Evolutionary conservation across 2,113 vertebrate species (phyloP), one percentile per base, ranked within the genome.

Genomic region (Megalops atlanticus): DNA sequence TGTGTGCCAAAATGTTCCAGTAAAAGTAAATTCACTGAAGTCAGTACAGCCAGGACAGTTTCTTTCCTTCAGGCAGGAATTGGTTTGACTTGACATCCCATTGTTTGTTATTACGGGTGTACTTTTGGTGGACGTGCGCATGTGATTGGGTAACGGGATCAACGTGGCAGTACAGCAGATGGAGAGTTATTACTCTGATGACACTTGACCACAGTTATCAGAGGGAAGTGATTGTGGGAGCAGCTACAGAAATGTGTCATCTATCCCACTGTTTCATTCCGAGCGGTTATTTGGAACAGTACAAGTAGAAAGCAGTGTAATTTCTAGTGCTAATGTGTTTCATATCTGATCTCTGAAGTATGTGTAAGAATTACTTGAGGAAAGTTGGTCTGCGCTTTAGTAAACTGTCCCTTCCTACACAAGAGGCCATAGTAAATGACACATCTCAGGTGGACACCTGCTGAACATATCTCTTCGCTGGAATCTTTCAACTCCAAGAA

Each of bases 161-260:
- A 40, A 16, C 27, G 31, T 49, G 45, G 74, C 74, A 52, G 58
- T 36, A 15, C 35, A 58, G 76, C 70, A 70, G 31, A 84, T 38
- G 77, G 72, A 74, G 70, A 79, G 74, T 80, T 87, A 81, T 90
- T 87, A 85, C 39, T 82, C 80, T 88, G 77, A 87, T 85, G 80
- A 80, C 18, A n/a, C 64, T 75, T 86, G 80, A 84, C 84, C 84
- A 68, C 69, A 47, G 52, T 43, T 74, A 78, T 74, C 68, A 77
- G 0, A 80, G 82, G 41, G 41, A 47, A 24, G 24, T 33, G 80
- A 74, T 52, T 74, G 41, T 74, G 76, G 74, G 24, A 71, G 80
- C 52, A 80, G 70, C 68, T 68, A 79, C 71, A 54, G 73, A 41
- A 52, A 18, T 49, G 35, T 74, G 52, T 79, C 77, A 84, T 75